Evolutionary conservation across 2,888 invertebrate genomes (phyloP), one percentile per base, ranked within the genome.

Genomic region (Hypercompe scribonia): DNA sequence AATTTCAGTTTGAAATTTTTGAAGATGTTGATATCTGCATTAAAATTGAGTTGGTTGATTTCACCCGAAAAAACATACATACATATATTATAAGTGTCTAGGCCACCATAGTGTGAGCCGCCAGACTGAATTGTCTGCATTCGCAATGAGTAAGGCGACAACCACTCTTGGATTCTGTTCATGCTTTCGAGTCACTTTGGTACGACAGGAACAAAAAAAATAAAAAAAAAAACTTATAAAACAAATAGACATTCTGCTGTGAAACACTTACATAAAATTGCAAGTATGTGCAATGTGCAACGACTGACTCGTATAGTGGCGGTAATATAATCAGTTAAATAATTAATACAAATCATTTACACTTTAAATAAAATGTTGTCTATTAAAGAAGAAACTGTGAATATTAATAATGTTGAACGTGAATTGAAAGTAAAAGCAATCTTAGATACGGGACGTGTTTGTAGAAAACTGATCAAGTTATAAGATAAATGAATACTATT

Each of bases 401-500:
- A 64, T 63, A 71, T 68, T 69, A 69, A 73, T 58, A 42, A 65
- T 34, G 21, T 58, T 33, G 65, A 64, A 67, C 61, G 70, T 70
- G 42, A 61, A 65, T 71, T 69, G 69, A 63, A 75, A 75, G 68
- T 66, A 65, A 65, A 74, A 65, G 63, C 63, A 33, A 68, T 13
- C 21, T 34, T 61, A 21, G 31, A 50, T 15, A 21, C 28, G 65
- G 34, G 39, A 39, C 69, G 68, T 72, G 75, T 66, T 75, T 65
- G 63, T 75, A 75, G 74, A 74, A 70, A 74, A 68, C 68, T 66
- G 68, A 66, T 66, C 65, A 21, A 71, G 65, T 50, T 63, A 36
- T 67, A 63, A 36, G 65, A 75, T 46, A 69, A 71, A 68, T 65
- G 64, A 68, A 61, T 69, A 70, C 28, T 34, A 18, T 46, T 33